Evolutionary conservation across 2,797 vertebrate genomes (phyloP), one percentile per base, ranked within the genome.

Genomic region (Smutsia temminckii): DNA sequence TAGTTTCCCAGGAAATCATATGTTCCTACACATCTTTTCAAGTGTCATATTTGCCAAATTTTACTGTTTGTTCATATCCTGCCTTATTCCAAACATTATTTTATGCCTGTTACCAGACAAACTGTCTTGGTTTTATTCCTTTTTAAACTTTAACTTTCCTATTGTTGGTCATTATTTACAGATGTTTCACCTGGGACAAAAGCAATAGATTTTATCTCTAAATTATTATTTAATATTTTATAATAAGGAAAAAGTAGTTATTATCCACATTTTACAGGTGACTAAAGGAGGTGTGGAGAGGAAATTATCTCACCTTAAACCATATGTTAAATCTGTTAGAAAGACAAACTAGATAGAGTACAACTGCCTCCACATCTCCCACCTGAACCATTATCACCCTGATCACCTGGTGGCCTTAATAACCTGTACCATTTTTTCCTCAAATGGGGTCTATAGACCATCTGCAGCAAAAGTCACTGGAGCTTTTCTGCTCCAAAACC

Each of bases 71-170:
- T 87, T 49, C 78, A 23, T 46, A 37, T 37, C 25, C 27, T 5
- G 5, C 37, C 18, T 93, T 51, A 42, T 83, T 83, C 46, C 57
- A 61, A 53, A 83, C 34, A 71, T 71, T 85, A 57, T 83, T 93
- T 77, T 63, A 72, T 81, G 61, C 68, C 27, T 85, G 85, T 78
- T 68, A 78, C 55, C 57, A 69, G 92, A 57, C 13, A 71, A 17
- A 46, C 66, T 94, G 88, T 92, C 64, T 74, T 80, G 23, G 4
- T 69, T 88, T 75, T 83, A 17, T 49, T 94, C n/a, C 32, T 69
- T 92, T 93, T 90, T 63, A 55, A 87, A 53, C 11, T 87, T 92
- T 77, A 75, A 57, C 37, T 90, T n/a, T 66, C 11, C 25, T 53
- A 64, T 78, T 55, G 42, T 92, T 75, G 37, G 18, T 72, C 59